Percentiles rank a stretch among this genome's conserved stretches.
These are phyloP conservation scores for Sinocyclocheilus grahami DNA, from an alignment of 2,113 vertebrate genomes.

Conservation along the genomic window DNA sequence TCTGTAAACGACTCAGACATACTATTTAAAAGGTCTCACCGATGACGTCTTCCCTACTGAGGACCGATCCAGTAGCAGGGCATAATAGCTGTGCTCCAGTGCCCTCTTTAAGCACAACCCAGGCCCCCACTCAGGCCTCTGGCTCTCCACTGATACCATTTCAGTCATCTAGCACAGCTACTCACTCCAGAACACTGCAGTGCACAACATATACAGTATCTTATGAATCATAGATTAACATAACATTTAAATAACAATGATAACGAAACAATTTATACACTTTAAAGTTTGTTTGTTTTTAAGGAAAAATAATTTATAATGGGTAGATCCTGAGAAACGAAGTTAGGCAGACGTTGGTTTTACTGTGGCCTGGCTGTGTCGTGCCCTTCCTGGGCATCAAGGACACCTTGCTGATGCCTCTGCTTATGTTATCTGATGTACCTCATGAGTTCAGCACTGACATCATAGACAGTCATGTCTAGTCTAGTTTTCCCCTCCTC, in stretches of 20 bases:
- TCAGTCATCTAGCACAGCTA: conserved; percentile 72
- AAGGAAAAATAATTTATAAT: background rate
- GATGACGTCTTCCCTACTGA: conserved; percentile 75
- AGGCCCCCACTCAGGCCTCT: conserved; percentile 77
- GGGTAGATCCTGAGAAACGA: background rate
- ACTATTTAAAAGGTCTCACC: conserved; percentile 65
- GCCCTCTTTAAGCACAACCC: conserved; percentile 80
- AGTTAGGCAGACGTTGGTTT: background rate
- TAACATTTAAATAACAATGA: background rate
- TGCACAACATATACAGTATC: background rate
- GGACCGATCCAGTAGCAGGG: conserved; percentile 67
- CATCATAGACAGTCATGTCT: background rate
- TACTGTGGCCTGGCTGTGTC: background rate
- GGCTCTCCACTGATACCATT: conserved; percentile 76
- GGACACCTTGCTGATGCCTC: background rate
- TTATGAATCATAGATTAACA: background rate
- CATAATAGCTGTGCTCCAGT: conserved; percentile 79
- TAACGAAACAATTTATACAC: background rate
- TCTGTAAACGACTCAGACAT: background rate
- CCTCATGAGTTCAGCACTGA: background rate
- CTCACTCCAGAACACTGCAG: conserved; percentile 64
- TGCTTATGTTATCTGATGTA: conserved; percentile 7
- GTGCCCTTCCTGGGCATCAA: background rate
- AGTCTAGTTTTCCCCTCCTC: background rate
- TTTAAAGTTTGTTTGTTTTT: background rate